Conservation (phyloP, 2,797 vertebrate genomes). For the Bradypodion pumilum region DNA sequence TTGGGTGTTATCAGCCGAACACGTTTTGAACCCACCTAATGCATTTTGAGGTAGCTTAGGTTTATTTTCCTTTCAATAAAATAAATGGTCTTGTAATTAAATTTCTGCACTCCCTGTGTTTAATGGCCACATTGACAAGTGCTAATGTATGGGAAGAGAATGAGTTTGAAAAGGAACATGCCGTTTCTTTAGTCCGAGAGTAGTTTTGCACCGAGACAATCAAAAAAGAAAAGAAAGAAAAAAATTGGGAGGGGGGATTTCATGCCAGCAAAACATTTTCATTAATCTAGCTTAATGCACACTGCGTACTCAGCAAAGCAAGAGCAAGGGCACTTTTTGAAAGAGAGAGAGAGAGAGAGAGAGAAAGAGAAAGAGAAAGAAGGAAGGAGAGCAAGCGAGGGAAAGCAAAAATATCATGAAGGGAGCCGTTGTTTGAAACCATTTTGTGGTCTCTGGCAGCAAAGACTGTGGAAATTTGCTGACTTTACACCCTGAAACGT, state of each 20-base stretch:
- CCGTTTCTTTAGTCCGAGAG: constrained; percentile 91
- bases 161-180: constrained; percentile 90
- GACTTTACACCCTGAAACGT: constrained; percentile 91
- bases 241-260: no score
- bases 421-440: constrained; percentile 89
- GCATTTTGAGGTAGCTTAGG: constrained; percentile 88
- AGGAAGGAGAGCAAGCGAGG: not conserved
- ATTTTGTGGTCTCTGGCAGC: constrained; percentile 94
- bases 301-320: constrained; percentile 80
- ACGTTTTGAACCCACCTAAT: constrained; percentile 91
- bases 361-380: not conserved
- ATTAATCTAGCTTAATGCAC: constrained; percentile 89
- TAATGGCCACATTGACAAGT: constrained; percentile 96
- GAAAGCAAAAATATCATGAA: constrained; percentile 80
- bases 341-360: not conserved
- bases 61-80: constrained; percentile 99
- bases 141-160: constrained; percentile 90
- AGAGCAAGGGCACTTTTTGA: constrained; percentile 72
- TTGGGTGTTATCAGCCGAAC: constrained; percentile 94
- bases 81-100: constrained; percentile 98
- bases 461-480: constrained; percentile 91
- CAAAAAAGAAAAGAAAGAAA: constrained; percentile 67
- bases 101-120: constrained; percentile 87
- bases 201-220: constrained; percentile 87
- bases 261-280: constrained; percentile 89